Conservation (phyloP, 2,888 invertebrate species). For the Stegana nigrithorax region DNA sequence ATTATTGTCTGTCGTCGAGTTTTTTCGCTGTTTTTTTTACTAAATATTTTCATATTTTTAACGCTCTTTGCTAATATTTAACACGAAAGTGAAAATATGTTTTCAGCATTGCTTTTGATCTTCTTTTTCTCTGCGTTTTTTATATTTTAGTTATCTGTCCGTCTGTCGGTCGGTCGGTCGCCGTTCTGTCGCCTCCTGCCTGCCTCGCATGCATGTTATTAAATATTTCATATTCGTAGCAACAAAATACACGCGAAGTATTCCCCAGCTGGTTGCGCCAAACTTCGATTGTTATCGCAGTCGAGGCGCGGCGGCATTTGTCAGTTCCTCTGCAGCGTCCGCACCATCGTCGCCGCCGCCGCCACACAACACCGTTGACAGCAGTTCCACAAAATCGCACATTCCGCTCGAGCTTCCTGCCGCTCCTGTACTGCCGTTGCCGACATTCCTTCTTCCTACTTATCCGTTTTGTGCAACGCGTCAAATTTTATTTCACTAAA, state of each 20-base stretch:
- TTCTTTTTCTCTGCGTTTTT: slow-evolving; percentile 34
- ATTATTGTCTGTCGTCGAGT: too few species aligned
- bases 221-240: background rate
- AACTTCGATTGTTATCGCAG: too few species aligned
- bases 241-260: too few species aligned
- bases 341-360: background rate
- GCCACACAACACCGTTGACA: too few species aligned
- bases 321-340: background rate
- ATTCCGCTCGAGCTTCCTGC: background rate
- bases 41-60: too few species aligned
- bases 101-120: slow-evolving; percentile 52
- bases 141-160: slow-evolving; percentile 6
- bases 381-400: too few species aligned
- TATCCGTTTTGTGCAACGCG: too few species aligned
- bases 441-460: background rate
- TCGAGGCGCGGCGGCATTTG: background rate
- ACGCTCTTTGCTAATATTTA: too few species aligned
- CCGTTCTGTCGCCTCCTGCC: background rate
- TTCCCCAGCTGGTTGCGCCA: too few species aligned
- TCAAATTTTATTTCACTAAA: too few species aligned
- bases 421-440: background rate
- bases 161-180: background rate
- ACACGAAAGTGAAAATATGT: too few species aligned
- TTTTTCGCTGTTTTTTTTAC: too few species aligned
- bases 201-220: background rate